Conservation (phyloP, 2,113 vertebrate species). For the Chloroceryle aenea region DNA sequence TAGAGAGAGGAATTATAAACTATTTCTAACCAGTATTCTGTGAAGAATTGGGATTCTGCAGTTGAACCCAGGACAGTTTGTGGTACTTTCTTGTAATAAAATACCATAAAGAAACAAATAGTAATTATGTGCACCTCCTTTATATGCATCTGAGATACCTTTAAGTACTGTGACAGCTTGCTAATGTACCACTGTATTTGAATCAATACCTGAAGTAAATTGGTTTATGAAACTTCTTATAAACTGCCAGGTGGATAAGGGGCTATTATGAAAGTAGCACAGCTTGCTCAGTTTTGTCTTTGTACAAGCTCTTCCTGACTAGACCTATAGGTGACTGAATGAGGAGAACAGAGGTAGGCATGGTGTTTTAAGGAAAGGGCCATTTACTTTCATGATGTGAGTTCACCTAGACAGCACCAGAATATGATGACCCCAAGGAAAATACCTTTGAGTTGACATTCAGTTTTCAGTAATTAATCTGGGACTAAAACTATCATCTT, state of each 20-base stretch:
- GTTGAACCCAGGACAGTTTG: neutral
- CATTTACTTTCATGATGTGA: rapidly evolving
- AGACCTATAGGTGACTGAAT: neutral
- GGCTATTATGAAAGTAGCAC: neutral
- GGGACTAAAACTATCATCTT: neutral
- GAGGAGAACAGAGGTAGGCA: neutral
- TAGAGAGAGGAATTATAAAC: neutral
- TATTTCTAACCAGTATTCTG: neutral
- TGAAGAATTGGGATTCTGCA: neutral
- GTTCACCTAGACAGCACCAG: neutral
- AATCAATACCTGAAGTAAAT: constrained; percentile 60
- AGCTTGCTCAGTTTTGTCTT: neutral
- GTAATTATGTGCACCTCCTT: constrained; percentile 27
- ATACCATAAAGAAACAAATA: constrained; percentile 38
- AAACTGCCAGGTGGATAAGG: constrained; percentile 42
- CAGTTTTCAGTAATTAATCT: neutral
- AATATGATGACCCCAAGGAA: neutral
- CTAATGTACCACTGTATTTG: constrained; percentile 51
- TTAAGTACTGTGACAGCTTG: constrained; percentile 61
- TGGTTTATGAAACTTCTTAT: constrained; percentile 28
- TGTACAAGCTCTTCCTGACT: neutral
- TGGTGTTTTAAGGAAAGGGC: neutral
- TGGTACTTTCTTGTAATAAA: neutral
- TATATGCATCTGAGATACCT: constrained; percentile 32
- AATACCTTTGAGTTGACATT: neutral